A percentile compares a stretch with the other conserved stretches of the same genome.
These are phyloP conservation scores for Molanna angustata DNA, from an alignment of 2,888 invertebrate genomes.

Conservation along the genomic window DNA sequence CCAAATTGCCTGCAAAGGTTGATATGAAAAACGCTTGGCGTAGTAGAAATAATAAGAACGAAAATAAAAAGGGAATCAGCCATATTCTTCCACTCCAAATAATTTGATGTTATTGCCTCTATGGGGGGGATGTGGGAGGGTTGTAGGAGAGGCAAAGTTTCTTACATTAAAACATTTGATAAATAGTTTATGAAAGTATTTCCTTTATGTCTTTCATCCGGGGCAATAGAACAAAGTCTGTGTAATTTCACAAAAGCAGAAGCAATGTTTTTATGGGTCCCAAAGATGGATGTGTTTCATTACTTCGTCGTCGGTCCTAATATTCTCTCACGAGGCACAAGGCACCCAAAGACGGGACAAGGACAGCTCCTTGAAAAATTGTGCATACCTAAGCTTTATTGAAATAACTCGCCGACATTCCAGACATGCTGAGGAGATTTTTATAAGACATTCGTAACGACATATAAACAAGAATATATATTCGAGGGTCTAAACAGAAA, in stretches of 20 bases:
- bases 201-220: slow-evolving; percentile 13
- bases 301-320: slow-evolving; percentile 23
- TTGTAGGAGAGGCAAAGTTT: slow-evolving; percentile 11
- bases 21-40: neutral
- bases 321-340: too few species aligned
- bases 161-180: slow-evolving; percentile 26
- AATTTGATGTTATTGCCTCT: slow-evolving; percentile 9
- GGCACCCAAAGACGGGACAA: too few species aligned
- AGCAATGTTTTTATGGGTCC: slow-evolving; percentile 28
- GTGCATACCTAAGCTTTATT: slow-evolving; percentile 28
- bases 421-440: slow-evolving; percentile 5
- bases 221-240: slow-evolving; percentile 15
- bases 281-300: slow-evolving; percentile 29
- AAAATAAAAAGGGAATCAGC: neutral
- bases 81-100: slow-evolving; percentile 7
- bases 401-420: slow-evolving; percentile 29
- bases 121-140: too few species aligned
- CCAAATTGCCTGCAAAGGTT: neutral
- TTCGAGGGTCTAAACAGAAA: too few species aligned
- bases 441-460: neutral
- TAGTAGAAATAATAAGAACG: neutral
- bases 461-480: neutral
- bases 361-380: slow-evolving; percentile 24
- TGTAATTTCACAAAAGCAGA: slow-evolving; percentile 14
- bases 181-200: slow-evolving; percentile 26